Conservation (phyloP, 2,888 invertebrate species). For the Acrocera orbiculus region DNA sequence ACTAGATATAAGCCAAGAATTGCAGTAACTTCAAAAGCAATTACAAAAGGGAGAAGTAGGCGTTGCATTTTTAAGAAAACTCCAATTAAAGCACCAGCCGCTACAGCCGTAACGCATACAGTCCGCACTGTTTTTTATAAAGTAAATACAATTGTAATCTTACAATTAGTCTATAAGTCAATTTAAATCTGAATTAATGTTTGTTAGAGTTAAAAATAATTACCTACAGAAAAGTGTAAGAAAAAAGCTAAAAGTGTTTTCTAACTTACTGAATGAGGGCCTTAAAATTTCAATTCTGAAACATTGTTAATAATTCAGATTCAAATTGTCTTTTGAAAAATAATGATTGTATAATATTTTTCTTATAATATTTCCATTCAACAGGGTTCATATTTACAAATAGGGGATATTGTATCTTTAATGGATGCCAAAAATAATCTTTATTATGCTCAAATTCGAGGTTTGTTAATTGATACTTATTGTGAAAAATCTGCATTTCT, state of each 20-base stretch:
- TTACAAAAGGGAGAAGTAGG: slow-evolving; percentile 53
- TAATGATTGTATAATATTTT: no score
- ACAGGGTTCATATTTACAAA: slow-evolving; percentile 62
- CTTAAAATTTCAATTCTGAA: background rate
- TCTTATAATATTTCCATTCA: no score
- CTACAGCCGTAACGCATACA: slow-evolving; percentile 65
- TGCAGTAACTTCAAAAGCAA: slow-evolving; percentile 18
- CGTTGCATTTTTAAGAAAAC: slow-evolving; percentile 61
- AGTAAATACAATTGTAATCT: no score
- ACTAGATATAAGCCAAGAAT: slow-evolving; percentile 33
- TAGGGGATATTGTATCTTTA: slow-evolving; percentile 81
- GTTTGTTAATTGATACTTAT: slow-evolving; percentile 78
- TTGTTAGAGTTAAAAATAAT: background rate
- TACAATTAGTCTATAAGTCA: no score
- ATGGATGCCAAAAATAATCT: slow-evolving; percentile 55
- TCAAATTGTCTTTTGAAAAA: no score
- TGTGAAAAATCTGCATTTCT: slow-evolving; percentile 84
- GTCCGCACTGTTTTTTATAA: slow-evolving; percentile 63
- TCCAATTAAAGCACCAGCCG: slow-evolving; percentile 35
- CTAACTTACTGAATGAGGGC: background rate
- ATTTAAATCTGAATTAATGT: background rate
- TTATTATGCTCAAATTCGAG: slow-evolving; percentile 80
- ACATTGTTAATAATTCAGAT: background rate
- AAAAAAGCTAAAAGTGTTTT: no score
- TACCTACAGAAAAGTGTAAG: background rate